Base-by-base conservation (phyloP, 2,113 vertebrate genomes). In the Anser brachyrhynchus region DNA sequence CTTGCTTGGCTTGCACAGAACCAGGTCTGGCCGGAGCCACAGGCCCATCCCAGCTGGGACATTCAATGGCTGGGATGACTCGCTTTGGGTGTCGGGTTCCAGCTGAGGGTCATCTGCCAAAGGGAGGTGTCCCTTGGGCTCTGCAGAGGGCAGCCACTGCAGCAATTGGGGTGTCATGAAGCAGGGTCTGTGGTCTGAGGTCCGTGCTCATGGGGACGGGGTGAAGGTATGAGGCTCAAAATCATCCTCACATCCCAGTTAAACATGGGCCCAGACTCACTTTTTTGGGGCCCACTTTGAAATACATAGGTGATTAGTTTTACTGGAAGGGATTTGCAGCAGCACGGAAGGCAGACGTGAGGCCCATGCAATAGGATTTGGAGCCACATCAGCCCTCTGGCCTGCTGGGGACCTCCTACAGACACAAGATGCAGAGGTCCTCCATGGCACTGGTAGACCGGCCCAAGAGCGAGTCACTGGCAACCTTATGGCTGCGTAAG, bases 281-380 rank as follows among this genome's bases (percentile, higher is more conserved):
- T 51, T 46, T 61, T 61, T 44, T 66, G 59, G 17, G 44, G 10
- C 17, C 15, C 3, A 2, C 25, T 66, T 65, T 54, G 58, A 55
- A 35, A 73, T 37, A 59, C 4, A 37, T 2, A 33, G 29, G 26
- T 65, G 20, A 26, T 23, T 26, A 49, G 13, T 66, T 62, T 55
- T 70, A 23, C 44, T 61, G 29, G 35, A n/a, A 52, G 25, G 33
- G 55, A 52, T 70, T 87, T 87, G 43, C 69, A 57, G 31, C 35
- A 66, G 44, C 43, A 11, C 7, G 13, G 17, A n/a, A 28, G n/a
- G 44, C 17, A 61, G 8, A 0, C 19, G 5, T 31, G 41, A 84
- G 28, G n/a, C 59, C 37, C n/a, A n/a, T 0, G 0, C 12, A 8
- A 2, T 9, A 35, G 52, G n/a, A 54, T 51, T 23, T 80, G 43